Conservation (phyloP, 1,140 invertebrate species). For the Meteorus sp. region DNA sequence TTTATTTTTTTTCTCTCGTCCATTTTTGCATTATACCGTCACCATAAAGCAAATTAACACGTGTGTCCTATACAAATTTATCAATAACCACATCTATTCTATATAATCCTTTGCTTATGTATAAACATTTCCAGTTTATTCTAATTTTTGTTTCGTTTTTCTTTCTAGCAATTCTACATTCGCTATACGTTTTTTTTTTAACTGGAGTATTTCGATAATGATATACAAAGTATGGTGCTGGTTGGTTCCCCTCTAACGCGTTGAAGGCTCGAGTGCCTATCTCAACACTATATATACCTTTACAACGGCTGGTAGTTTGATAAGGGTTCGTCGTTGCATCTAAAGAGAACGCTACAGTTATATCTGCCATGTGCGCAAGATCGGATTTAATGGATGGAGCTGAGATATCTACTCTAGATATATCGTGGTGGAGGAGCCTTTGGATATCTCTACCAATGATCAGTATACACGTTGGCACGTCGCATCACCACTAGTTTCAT, state of each 20-base stretch:
- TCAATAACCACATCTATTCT: no score
- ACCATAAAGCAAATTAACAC: no score
- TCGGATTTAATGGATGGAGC: constrained; percentile 49
- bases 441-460: constrained; percentile 48
- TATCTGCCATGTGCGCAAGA: constrained; percentile 9
- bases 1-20: neutral
- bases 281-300: neutral
- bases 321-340: constrained; percentile 2
- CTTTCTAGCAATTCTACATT: no score
- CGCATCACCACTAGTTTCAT: constrained; percentile 25
- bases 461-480: constrained; percentile 49
- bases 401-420: constrained; percentile 52
- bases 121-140: no score
- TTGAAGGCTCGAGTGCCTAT: neutral
- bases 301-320: neutral
- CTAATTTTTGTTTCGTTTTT: no score
- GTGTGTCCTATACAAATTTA: no score
- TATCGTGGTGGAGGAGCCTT: constrained; percentile 39
- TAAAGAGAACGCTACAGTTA: no score
- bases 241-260: no score
- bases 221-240: no score
- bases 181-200: no score
- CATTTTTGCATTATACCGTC: neutral
- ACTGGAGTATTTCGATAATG: no score
- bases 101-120: no score